Evolutionary conservation across 2,113 vertebrate species (phyloP), one percentile per base, ranked within the genome.

Genomic region (Tautogolabrus adspersus): DNA sequence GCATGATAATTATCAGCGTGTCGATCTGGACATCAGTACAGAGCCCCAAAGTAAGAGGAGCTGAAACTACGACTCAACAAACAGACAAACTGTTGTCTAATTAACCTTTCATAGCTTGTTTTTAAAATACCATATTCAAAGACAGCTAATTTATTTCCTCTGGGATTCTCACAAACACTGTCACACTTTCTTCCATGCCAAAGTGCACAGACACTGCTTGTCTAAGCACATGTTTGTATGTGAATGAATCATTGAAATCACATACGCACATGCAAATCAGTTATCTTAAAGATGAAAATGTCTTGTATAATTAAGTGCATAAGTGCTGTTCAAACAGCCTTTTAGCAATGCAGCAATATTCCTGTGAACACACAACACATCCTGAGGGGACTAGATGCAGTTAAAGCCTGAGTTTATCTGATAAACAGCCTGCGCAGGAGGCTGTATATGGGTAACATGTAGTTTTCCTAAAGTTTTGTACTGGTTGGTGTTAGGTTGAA

Each of bases 181-280:
- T 54, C 18, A 19, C 23, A 34, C 15, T n/a, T 13, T 70, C 55
- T 10, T 54, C 12, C 46, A 63, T 10, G 12, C 30, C 10, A 18
- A 26, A n/a, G 11, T 44, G 55, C 30, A 6, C 22, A 69, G 44
- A 58, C n/a, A 1, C 8, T 40, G 42, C 57, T 66, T 30, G 38
- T 46, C 46, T 37, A 66, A 3, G 67, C 37, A 54, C 0, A 5
- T 69, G 47, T 47, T 19, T 42, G 3, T 38, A 77, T 68, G 72
- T 75, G 84, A 77, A 75, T 66, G 5, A 46, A 46, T 46, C 12
- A 13, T 46, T 46, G 44, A 44, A 40, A 21, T 76, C 23, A 21
- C n/a, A 6, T 23, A 26, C 6, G 46, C 1, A 0, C n/a, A 58
- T 61, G 49, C 49, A 77, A 54, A 70, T 42, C 0, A 44, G 30